Percentiles rank a stretch among this genome's conserved stretches.
Conservation (phyloP, 2,113 vertebrate genomes). For the Colistium nudipinnis region DNA sequence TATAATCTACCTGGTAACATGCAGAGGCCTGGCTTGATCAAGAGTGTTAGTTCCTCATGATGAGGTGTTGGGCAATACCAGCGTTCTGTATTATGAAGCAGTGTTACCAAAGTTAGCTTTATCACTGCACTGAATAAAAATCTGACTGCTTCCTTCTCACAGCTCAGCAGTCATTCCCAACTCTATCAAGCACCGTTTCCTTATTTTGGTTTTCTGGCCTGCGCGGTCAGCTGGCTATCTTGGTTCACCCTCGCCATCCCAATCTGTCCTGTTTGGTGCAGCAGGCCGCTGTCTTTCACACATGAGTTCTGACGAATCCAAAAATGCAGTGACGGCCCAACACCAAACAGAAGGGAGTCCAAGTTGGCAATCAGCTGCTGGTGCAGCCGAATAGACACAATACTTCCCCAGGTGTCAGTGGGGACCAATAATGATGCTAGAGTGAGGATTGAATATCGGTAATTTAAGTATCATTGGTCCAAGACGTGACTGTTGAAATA, state of each 20-base stretch:
- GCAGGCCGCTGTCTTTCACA: neutral
- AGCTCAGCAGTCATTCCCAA: neutral
- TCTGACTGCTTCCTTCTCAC: neutral
- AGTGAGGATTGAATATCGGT: neutral
- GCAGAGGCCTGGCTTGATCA: constrained; percentile 5
- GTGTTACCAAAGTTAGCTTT: constrained; percentile 1
- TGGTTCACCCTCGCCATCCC: neutral
- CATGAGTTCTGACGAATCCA: neutral
- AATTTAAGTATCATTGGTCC: too few species aligned
- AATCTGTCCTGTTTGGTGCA: neutral
- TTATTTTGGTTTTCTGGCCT: neutral
- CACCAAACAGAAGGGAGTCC: neutral
- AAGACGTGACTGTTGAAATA: neutral
- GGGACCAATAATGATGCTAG: neutral
- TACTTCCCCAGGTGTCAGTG: neutral
- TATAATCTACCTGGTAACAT: neutral
- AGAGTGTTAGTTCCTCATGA: neutral
- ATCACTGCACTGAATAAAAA: constrained; percentile 18
- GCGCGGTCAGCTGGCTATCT: too few species aligned
- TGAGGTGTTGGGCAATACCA: neutral
- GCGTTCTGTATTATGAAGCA: constrained; percentile 18
- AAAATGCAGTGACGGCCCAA: neutral
- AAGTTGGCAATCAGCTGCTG: neutral
- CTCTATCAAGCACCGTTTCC: neutral
- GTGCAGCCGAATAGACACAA: neutral